These are phyloP conservation scores for Hystrix cristata DNA, from an alignment of 2,113 vertebrate genomes.

Conservation along the genomic window DNA sequence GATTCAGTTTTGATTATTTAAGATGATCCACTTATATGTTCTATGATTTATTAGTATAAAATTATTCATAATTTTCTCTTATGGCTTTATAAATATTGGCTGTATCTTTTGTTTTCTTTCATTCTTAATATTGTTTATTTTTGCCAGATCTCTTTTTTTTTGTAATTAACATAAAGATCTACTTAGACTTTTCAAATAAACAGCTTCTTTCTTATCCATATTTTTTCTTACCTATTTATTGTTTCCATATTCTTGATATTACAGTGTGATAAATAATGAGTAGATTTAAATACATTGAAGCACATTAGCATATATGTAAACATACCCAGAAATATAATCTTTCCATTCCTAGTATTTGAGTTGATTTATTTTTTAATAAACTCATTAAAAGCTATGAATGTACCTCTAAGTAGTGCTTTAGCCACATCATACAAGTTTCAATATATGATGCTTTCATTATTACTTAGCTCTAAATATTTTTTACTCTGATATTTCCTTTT, in stretches of 20 bases:
- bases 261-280: neutral
- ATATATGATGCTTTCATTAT: neutral
- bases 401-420: neutral
- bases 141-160: neutral
- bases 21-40: neutral
- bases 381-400: neutral
- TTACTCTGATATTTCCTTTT: neutral
- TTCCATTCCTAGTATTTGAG: constrained; percentile 2
- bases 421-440: neutral
- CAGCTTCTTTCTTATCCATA: neutral
- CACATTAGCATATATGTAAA: neutral
- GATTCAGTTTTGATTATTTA: neutral
- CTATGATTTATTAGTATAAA: constrained; percentile 5
- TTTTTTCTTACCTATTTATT: neutral
- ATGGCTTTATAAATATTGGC: neutral
- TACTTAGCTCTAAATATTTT: neutral
- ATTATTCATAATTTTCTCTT: constrained; percentile 22
- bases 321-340: neutral
- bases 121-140: constrained; percentile 6
- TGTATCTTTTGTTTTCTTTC: neutral
- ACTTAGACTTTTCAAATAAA: neutral
- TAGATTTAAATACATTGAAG: neutral
- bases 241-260: neutral
- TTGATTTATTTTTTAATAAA: neutral
- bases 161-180: neutral